Evolutionary conservation across 1,140 invertebrate genomes (phyloP).

Genomic region (Doryteuthis pealeii): DNA sequence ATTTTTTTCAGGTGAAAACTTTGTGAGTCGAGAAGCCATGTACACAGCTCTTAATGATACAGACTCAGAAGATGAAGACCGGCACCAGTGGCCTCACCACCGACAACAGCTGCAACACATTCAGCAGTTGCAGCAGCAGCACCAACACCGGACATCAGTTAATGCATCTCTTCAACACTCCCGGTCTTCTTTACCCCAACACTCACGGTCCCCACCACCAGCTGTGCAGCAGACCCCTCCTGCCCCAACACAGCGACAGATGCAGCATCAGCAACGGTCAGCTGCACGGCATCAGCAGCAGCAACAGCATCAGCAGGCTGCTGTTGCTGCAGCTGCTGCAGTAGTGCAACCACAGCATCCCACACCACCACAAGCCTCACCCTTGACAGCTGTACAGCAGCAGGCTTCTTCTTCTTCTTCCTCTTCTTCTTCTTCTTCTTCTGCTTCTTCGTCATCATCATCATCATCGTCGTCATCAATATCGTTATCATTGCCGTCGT

Average conservation of each 20-base stretch:
- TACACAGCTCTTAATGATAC: background rate
- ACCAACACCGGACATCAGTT: constrained; percentile 2
- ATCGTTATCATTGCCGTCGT: background rate
- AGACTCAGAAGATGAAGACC: background rate
- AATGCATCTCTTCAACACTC: background rate
- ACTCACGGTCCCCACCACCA: background rate
- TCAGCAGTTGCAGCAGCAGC: background rate
- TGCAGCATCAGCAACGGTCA: background rate
- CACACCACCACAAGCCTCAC: background rate
- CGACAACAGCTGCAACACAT: background rate
- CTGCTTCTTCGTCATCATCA: too few relatives aligned
- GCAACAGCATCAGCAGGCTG: background rate
- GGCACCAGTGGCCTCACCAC: background rate
- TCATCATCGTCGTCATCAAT: too few relatives aligned
- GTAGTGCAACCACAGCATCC: background rate
- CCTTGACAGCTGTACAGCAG: background rate
- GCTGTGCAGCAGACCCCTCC: background rate
- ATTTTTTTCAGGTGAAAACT: background rate
- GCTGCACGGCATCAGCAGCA: background rate
- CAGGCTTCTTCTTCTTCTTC: background rate
- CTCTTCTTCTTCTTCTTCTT: too few relatives aligned
- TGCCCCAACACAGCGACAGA: background rate
- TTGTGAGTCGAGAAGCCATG: background rate
- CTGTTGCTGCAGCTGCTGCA: background rate
- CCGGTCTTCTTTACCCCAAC: background rate